Evolutionary conservation across 2,888 invertebrate genomes (phyloP).

Genomic region (Strigamia maritima): DNA sequence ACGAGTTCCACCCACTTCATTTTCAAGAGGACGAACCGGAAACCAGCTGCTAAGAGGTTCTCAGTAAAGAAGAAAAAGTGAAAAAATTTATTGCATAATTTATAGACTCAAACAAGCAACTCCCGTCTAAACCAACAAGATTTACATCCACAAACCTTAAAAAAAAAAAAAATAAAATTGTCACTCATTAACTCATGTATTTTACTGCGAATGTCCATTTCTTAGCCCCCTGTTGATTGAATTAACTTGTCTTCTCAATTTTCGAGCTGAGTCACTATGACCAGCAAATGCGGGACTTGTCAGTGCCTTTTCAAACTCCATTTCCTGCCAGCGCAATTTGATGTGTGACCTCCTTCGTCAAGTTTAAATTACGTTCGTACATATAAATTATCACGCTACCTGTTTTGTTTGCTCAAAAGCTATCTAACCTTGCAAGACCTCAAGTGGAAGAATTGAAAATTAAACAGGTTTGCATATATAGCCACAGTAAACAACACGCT

Average conservation of each 20-base stretch:
- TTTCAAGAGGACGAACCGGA: conserved; percentile 21
- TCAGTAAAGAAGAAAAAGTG: neutral
- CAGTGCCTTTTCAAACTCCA: neutral
- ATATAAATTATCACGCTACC: neutral
- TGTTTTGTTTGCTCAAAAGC: conserved; percentile 8
- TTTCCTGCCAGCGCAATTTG: neutral
- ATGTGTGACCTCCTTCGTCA: neutral
- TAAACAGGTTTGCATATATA: neutral
- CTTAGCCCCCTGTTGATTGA: neutral
- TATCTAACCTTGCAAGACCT: neutral
- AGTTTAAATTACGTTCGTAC: neutral
- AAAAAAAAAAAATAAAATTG: neutral
- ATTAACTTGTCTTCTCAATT: neutral
- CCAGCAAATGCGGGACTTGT: neutral
- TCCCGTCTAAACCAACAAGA: conserved; percentile 4
- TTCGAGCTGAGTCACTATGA: neutral
- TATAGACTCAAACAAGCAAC: neutral
- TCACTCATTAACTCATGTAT: neutral
- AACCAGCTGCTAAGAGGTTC: conserved; percentile 19
- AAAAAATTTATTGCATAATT: conserved; percentile 27
- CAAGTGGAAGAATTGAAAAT: neutral
- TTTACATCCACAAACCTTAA: neutral
- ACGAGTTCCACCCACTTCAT: conserved; percentile 27
- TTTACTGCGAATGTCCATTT: neutral
- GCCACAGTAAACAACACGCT: neutral